Conservation (phyloP, 2,797 vertebrate genomes). For the Amblyraja radiata region DNA sequence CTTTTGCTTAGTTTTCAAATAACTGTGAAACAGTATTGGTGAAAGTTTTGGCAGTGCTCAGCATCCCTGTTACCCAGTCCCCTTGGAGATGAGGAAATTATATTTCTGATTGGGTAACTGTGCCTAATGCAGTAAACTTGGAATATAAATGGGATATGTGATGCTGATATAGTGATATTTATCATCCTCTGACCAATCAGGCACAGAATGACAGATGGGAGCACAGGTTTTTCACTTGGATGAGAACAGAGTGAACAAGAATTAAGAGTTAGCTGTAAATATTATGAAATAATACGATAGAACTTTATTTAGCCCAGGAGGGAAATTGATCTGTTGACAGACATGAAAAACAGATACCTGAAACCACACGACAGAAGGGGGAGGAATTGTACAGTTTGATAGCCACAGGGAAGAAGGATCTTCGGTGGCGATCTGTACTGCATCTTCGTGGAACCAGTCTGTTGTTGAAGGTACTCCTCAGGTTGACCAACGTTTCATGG, state of each 20-base stretch:
- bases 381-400: too few relatives aligned
- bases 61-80: not conserved
- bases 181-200: not conserved
- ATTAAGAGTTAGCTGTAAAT: not conserved
- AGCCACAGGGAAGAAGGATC: too few relatives aligned
- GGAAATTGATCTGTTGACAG: too few relatives aligned
- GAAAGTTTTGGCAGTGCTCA: not conserved
- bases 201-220: not conserved
- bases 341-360: too few relatives aligned
- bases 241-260: not conserved
- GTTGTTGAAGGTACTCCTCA: too few relatives aligned
- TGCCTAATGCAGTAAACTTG: not conserved
- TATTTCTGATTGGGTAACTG: not conserved
- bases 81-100: not conserved
- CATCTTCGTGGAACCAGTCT: too few relatives aligned
- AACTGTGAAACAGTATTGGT: not conserved
- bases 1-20: not conserved
- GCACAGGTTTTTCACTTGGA: not conserved
- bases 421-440: too few relatives aligned
- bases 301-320: too few relatives aligned
- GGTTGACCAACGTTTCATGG: too few relatives aligned
- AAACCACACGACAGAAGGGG: too few relatives aligned
- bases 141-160: not conserved
- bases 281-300: not conserved
- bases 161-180: not conserved